Conservation (phyloP, 2,888 invertebrate species). For the Acrobasis consociella region DNA sequence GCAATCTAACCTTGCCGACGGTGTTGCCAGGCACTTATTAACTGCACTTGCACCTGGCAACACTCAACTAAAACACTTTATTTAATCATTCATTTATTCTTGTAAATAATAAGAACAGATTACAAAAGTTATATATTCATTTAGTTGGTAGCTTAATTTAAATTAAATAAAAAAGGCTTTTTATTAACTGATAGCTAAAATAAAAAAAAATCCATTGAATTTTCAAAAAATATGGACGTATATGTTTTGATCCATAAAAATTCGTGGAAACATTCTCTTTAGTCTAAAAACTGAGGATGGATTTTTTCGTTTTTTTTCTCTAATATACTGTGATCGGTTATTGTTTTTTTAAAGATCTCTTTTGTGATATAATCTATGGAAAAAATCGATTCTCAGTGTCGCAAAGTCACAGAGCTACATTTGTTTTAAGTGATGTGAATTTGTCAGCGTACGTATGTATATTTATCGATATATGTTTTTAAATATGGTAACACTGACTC, state of each 20-base stretch:
- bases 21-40: conserved; percentile 30
- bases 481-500: conserved; percentile 25
- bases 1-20: conserved; percentile 7
- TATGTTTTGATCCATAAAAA: conserved; percentile 67
- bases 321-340: conserved; percentile 28
- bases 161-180: conserved; percentile 50
- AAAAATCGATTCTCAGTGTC: conserved; percentile 57
- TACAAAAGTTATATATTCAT: conserved; percentile 46
- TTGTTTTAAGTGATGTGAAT: conserved; percentile 75
- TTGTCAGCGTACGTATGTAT: conserved; percentile 42
- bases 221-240: conserved; percentile 58
- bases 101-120: conserved; percentile 72
- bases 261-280: conserved; percentile 43
- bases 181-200: conserved; percentile 31
- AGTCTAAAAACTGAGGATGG: conserved; percentile 30
- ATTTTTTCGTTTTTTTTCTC: conserved; percentile 32
- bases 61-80: conserved; percentile 31
- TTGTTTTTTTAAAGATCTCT: conserved; percentile 30
- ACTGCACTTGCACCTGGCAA: conserved; percentile 30
- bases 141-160: conserved; percentile 58
- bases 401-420: conserved; percentile 71
- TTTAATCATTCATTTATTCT: conserved; percentile 41
- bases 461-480: conserved; percentile 25
- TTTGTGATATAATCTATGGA: conserved; percentile 41
- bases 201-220: conserved; percentile 57